Base-by-base conservation (phyloP, 2,888 invertebrate genomes). In the Apodemia zela region DNA sequence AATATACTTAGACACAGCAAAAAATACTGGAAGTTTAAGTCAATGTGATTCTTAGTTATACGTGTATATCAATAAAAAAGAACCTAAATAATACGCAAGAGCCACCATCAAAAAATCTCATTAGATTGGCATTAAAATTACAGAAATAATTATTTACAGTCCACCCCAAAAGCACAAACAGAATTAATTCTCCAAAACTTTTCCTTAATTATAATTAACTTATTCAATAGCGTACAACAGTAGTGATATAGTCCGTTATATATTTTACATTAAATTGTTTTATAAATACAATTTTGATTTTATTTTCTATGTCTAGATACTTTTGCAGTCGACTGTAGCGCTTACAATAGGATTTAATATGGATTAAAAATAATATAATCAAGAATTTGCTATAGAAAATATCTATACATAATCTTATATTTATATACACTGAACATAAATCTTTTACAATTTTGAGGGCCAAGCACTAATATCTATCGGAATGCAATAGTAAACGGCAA, bases 21-120 rank as follows among this genome's bases (percentile, higher is more conserved):
- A 67, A 68, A 70, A 69, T 63, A 71, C 70, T 71, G 68, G 70
- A 74, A 70, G 65, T 69, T 51, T 51, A 73, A 73, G 61, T 75
- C 71, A 74, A 73, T 74, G 76, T 78, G 78, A 80, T 80, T 78
- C 77, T 58, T 62, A 47, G 35, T 11, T 18, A 18, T 51, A 51
- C 17, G 11, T 51, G 51, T 51, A 51, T 17, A 51, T 17, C 4
- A 17, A 51, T 18, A 11, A 51, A 17, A 51, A 47, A 21, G 21
- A 51, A 15, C 18, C 21, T 51, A 51, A 51, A 51, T 13, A 51
- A 51, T 21, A 51, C 51, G 6, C 21, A 51, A 51, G 51, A 51
- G 51, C 51, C 51, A 21, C 51, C 51, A 51, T 51, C 2, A 35
- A 21, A 51, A 47, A 51, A 62, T 62, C 59, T 54, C 33, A 57